Evolutionary conservation across 2,888 invertebrate genomes (phyloP).

Genomic region (Lithophane socia): DNA sequence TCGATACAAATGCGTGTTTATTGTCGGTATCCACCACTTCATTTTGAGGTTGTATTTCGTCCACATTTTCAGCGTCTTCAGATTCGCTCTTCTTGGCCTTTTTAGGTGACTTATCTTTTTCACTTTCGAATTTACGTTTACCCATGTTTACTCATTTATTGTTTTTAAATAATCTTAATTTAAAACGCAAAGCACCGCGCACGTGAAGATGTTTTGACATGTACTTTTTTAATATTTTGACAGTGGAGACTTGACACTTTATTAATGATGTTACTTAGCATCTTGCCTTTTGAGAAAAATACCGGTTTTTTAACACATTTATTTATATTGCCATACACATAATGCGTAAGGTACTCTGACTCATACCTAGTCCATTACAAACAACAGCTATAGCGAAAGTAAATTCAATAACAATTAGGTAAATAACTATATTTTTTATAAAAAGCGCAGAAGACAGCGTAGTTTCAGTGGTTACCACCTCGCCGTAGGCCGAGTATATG

Average conservation of each 20-base stretch:
- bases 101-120: constrained; percentile 70
- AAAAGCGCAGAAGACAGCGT: background rate
- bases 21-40: constrained; percentile 56
- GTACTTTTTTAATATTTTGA: constrained; percentile 7
- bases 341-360: background rate
- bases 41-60: constrained; percentile 77
- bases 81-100: constrained; percentile 73
- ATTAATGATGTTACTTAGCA: background rate
- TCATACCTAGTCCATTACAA: background rate
- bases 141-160: constrained; percentile 75
- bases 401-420: background rate
- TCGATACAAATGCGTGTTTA: constrained; percentile 62
- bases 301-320: background rate
- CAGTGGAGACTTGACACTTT: background rate
- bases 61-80: constrained; percentile 59
- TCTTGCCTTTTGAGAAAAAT: constrained; percentile 19
- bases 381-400: background rate
- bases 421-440: background rate
- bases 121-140: constrained; percentile 81
- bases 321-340: background rate
- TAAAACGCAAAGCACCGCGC: constrained; percentile 33
- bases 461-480: too few relatives aligned
- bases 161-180: constrained; percentile 14
- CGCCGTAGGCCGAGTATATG: too few relatives aligned
- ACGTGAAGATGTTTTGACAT: constrained; percentile 71